phyloP scores from a whole-genome alignment of 2,797 vertebrate species.

The Ficedula albicollis region DNA sequence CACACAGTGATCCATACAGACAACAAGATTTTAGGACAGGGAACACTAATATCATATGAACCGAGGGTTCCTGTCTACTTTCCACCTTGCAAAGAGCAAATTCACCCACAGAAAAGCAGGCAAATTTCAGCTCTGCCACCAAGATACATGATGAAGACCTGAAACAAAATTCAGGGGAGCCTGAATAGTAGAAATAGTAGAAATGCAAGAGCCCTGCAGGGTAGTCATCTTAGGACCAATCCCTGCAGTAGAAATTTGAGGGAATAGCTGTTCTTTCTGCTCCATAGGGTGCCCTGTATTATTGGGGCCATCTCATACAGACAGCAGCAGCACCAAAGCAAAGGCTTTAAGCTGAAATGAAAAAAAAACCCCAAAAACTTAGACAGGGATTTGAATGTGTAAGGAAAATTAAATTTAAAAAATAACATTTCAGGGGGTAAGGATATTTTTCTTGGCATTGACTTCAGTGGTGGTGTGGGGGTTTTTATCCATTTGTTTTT shows the following conservation, averaged over 20 bases:
- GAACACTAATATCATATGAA: background rate
- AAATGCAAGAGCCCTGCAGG: background rate
- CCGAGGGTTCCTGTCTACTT: background rate
- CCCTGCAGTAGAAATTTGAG: background rate
- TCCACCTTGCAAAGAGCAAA: background rate
- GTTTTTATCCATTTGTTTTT: fast-evolving
- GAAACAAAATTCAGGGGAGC: background rate
- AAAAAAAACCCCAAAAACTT: background rate
- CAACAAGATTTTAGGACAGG: background rate
- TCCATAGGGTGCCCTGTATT: background rate
- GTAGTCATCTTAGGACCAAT: background rate
- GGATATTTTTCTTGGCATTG: background rate
- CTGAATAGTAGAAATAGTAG: background rate
- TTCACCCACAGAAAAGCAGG: background rate
- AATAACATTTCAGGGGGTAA: fast-evolving
- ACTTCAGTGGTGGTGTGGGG: background rate
- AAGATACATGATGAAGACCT: background rate
- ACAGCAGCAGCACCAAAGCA: background rate
- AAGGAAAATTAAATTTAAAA: background rate
- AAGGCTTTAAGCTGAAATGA: background rate
- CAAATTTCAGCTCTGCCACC: background rate
- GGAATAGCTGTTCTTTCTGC: background rate
- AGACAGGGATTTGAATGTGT: background rate
- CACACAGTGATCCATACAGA: background rate
- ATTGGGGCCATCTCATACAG: background rate